Conservation (phyloP, 2,797 vertebrate species). For the Gymnothorax javanicus region DNA sequence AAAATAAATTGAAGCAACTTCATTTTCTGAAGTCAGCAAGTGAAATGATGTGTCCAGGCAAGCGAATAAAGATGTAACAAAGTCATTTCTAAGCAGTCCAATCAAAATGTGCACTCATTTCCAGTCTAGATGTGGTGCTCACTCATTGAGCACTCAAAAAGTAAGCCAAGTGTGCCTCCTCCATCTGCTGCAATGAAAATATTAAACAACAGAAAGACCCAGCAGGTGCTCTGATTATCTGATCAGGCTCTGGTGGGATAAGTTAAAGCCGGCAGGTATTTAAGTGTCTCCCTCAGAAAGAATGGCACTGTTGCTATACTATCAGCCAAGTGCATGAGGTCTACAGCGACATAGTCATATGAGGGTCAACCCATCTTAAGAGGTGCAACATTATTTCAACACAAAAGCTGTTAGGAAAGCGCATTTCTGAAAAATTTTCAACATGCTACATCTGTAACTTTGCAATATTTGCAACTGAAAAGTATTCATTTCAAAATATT, state of each 20-base stretch:
- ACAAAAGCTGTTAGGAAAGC: background rate
- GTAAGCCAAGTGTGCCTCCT: constrained; percentile 51
- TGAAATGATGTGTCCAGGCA: background rate
- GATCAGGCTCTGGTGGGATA: background rate
- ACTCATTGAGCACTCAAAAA: constrained; percentile 63
- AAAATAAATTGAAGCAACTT: background rate
- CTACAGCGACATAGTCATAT: background rate
- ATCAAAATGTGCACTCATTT: constrained; percentile 54
- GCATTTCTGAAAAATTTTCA: background rate
- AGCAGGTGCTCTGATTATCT: constrained; percentile 38
- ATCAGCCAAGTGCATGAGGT: constrained; percentile 64
- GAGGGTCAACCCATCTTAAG: background rate
- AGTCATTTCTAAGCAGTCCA: constrained; percentile 45
- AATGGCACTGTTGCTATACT: constrained; percentile 29
- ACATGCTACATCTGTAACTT: too few relatives aligned
- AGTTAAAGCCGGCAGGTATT: constrained; percentile 68
- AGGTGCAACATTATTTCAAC: background rate
- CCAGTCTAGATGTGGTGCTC: constrained; percentile 54
- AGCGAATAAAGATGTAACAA: constrained; percentile 26
- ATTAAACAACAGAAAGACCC: constrained; percentile 41
- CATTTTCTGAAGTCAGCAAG: background rate
- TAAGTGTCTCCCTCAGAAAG: constrained; percentile 44
- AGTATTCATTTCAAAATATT: background rate
- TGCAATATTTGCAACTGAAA: background rate
- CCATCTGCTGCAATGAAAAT: constrained; percentile 43